phyloP scores from a whole-genome alignment of 2,113 vertebrate genomes.

The Peromyscus polionotus region DNA sequence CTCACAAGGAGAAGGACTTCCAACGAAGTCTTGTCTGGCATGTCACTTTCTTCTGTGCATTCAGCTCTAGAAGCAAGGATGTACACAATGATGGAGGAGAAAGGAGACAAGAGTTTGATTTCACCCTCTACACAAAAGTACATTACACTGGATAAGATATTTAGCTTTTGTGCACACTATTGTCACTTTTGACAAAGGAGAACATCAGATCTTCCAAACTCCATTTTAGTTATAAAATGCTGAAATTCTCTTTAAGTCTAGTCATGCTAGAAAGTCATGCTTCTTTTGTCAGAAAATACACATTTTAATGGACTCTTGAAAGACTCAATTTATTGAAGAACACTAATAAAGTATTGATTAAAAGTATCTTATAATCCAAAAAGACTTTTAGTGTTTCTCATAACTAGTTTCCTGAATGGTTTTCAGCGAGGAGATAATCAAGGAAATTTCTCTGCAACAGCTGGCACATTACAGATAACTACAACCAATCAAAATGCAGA shows the following conservation, averaged over 20 bases:
- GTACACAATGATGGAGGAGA: slow-evolving; percentile 16
- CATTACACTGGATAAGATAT: background rate
- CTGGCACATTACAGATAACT: background rate
- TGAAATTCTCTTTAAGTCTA: slow-evolving; percentile 10
- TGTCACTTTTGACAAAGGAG: slow-evolving; percentile 2
- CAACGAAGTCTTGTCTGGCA: background rate
- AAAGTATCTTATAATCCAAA: background rate
- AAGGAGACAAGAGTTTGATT: background rate
- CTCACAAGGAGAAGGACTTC: background rate
- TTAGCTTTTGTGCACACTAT: background rate
- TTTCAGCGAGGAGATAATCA: background rate
- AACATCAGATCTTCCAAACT: background rate
- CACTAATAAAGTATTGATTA: background rate
- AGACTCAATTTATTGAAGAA: slow-evolving; percentile 6
- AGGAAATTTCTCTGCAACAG: background rate
- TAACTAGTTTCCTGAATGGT: background rate
- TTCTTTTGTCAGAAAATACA: slow-evolving; percentile 2
- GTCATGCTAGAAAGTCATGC: background rate
- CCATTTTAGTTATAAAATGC: background rate
- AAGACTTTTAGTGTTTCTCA: background rate
- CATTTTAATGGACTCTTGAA: background rate
- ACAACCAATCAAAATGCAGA: background rate
- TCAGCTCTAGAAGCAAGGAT: background rate
- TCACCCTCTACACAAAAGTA: background rate
- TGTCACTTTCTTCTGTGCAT: background rate